phyloP scores from a whole-genome alignment of 2,797 vertebrate species.

The Tympanoctomys barrerae region DNA sequence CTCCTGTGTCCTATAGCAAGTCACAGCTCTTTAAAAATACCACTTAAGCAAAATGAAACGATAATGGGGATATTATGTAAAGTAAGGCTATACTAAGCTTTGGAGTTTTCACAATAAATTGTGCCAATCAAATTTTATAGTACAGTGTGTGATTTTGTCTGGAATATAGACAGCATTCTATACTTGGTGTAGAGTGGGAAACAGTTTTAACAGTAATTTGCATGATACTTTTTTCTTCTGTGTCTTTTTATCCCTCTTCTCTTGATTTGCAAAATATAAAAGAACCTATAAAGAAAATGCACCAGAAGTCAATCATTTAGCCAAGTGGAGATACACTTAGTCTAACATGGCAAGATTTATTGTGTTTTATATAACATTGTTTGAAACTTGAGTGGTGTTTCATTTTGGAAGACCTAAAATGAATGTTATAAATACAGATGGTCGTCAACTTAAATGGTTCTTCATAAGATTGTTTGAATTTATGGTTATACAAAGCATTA shows the following conservation, averaged over 20 bases:
- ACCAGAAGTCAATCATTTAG: neutral
- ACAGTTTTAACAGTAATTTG: neutral
- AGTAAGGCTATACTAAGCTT: neutral
- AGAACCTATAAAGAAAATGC: neutral
- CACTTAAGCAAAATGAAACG: neutral
- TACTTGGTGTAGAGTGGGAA: neutral
- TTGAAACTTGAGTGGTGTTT: neutral
- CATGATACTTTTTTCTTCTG: neutral
- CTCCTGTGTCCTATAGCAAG: neutral
- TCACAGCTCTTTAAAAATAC: constrained; percentile 18
- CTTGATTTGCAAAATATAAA: constrained; percentile 11
- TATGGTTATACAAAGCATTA: neutral
- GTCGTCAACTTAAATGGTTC: neutral
- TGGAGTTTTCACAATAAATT: neutral
- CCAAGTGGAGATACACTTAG: neutral
- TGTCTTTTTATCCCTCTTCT: neutral
- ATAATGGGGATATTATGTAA: neutral
- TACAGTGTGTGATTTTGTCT: neutral
- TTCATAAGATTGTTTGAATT: neutral
- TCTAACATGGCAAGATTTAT: neutral
- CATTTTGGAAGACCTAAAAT: neutral
- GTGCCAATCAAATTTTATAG: neutral
- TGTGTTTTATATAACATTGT: neutral
- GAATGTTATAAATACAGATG: neutral
- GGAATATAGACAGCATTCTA: neutral